Evolutionary conservation across 1,140 invertebrate species (phyloP).

Genomic region (Pachyrhynchus sulphureomaculatus): DNA sequence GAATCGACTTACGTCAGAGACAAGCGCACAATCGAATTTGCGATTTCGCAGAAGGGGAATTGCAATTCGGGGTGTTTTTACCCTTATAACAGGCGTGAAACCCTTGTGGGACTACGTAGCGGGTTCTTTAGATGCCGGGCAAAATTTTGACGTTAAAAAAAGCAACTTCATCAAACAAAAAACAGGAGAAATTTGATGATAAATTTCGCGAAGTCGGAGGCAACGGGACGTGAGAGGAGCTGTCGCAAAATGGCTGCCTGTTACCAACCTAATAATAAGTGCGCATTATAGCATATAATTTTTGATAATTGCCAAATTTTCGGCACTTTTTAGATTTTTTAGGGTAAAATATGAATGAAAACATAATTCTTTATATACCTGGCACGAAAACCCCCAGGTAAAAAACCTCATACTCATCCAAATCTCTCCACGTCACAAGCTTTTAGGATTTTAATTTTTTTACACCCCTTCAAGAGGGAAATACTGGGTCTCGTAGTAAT

Average conservation of each 20-base stretch:
- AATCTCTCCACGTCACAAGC: background rate
- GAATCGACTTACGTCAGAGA: conserved; percentile 37
- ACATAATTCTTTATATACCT: no score
- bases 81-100: conserved; percentile 18
- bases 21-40: conserved; percentile 36
- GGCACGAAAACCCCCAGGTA: no score
- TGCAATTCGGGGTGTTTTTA: conserved; percentile 27
- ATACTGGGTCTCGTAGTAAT: background rate
- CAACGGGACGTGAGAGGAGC: conserved; percentile 33
- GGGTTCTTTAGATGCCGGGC: background rate
- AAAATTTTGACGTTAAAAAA: conserved; percentile 30
- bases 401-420: no score
- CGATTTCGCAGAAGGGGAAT: conserved; percentile 29
- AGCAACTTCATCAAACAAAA: conserved; percentile 19
- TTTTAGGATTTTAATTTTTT: background rate
- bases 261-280: conserved; percentile 6
- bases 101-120: background rate
- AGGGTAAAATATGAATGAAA: no score
- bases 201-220: conserved; percentile 38
- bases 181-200: conserved; percentile 23
- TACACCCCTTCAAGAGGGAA: background rate
- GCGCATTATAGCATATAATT: background rate
- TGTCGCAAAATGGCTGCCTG: conserved; percentile 42
- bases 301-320: background rate
- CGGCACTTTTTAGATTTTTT: background rate